Evolutionary conservation across 2,797 vertebrate genomes (phyloP), one percentile per base, ranked within the genome.

Genomic region (Coendou prehensilis): DNA sequence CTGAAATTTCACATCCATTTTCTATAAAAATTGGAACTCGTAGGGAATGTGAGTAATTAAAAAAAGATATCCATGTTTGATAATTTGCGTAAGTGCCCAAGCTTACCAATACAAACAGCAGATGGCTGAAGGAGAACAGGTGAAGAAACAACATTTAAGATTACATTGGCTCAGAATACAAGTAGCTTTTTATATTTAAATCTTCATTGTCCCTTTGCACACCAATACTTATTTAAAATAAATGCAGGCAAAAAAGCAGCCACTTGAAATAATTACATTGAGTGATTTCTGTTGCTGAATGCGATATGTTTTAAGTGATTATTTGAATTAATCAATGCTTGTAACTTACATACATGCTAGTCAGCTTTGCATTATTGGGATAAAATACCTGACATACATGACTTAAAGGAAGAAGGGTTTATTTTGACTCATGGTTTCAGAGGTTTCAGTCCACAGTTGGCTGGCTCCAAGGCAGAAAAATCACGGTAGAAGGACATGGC

Each of bases 221-320:
- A 54, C 59, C 59, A 75, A 37, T 33, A 82, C 26, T 91, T 89
- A 83, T 69, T 95, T 87, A 93, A 88, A 97, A 81, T 73, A 90
- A 84, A 57, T 89, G 23, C 84, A 90, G 81, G 37, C 37, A 80
- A 94, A 83, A 76, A 92, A 75, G 20, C 23, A 76, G 75, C 52
- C 80, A 84, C 76, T 85, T 94, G 64, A 91, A 91, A 59, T 87
- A 61, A 57, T 84, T 73, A 83, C 69, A 56, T 14, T 11, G 85
- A 92, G 76, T 9, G 45, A 91, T 50, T 37, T 52, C 11, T 47
- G 17, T 80, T 79, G 9, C 80, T 80, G 10, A 69, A 33, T 84
- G 20, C 75, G 52, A 8, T 61, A 17, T 80, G 64, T 81, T 81
- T 50, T 18, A 85, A 41, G 64, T 54, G 37, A 87, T 22, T 64